phyloP scores from a whole-genome alignment of 2,113 vertebrate species.

The Seriola aureovittata region DNA sequence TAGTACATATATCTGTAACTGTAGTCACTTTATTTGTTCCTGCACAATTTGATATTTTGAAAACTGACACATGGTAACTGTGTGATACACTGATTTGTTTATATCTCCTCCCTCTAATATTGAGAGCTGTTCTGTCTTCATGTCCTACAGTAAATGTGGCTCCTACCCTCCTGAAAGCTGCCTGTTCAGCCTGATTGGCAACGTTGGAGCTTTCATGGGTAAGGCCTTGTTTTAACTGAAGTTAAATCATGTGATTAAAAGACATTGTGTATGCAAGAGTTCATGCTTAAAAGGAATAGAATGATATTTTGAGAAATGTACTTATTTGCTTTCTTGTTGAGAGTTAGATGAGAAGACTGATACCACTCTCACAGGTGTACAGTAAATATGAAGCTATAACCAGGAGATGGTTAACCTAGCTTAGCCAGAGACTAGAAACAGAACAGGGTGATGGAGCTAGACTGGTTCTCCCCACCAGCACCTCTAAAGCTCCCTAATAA shows the following conservation, averaged over 20 bases:
- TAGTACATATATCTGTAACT: not conserved
- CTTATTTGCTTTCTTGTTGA: not conserved
- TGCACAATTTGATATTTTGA: not conserved
- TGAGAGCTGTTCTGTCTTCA: constrained; percentile 12
- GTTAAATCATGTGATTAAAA: not conserved
- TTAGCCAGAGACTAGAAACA: not conserved
- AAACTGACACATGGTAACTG: not conserved
- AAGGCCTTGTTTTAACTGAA: constrained; percentile 56
- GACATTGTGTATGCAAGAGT: not conserved
- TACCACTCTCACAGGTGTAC: too few species aligned
- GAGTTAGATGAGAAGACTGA: not conserved
- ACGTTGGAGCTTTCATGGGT: constrained; percentile 95
- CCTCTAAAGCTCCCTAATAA: not conserved
- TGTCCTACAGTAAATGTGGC: constrained; percentile 90
- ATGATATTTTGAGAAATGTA: not conserved
- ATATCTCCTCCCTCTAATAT: not conserved
- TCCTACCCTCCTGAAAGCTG: constrained; percentile 94
- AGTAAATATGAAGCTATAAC: not conserved
- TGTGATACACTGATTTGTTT: not conserved
- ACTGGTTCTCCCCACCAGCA: not conserved
- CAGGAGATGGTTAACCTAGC: not conserved
- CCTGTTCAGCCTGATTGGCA: constrained; percentile 94
- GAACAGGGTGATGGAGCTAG: not conserved
- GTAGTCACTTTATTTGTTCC: not conserved
- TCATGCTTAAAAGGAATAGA: too few species aligned